phyloP scores from a whole-genome alignment of 2,888 invertebrate genomes.

The Cryptophagus acutangulus region DNA sequence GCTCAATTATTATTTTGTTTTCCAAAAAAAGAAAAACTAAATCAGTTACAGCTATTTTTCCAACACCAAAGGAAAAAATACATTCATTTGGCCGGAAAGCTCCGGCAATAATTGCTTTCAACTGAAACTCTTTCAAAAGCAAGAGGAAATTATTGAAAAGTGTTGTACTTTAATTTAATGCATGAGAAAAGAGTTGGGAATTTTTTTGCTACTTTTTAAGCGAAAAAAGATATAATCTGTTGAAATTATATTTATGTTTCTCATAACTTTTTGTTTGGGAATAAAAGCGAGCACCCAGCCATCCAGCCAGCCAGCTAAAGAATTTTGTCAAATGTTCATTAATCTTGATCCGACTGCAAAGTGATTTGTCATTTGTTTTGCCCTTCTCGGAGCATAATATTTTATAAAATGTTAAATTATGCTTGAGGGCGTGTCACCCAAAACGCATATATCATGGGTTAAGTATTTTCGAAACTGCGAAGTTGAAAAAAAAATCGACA shows the following conservation, averaged over 20 bases:
- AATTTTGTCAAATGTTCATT: conserved; percentile 26
- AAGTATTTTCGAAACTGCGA: too few species aligned
- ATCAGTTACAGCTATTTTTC: neutral
- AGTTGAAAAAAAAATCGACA: too few species aligned
- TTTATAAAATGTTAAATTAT: conserved; percentile 34
- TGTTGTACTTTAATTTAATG: too few species aligned
- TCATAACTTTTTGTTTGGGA: too few species aligned
- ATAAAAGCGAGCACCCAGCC: too few species aligned
- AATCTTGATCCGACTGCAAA: conserved; percentile 28
- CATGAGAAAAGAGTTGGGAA: too few species aligned
- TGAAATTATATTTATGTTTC: too few species aligned
- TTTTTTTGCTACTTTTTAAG: too few species aligned
- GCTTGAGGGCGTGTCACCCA: conserved; percentile 17
- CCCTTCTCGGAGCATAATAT: conserved; percentile 29
- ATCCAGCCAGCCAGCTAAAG: too few species aligned
- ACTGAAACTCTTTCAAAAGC: too few species aligned
- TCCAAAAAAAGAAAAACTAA: neutral
- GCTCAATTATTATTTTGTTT: neutral
- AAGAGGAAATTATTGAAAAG: too few species aligned
- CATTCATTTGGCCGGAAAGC: neutral
- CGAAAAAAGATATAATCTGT: too few species aligned
- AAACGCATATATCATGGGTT: conserved; percentile 8
- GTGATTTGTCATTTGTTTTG: conserved; percentile 34
- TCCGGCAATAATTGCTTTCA: neutral
- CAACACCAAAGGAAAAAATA: neutral